Percentiles rank a stretch among this genome's conserved stretches.
Conservation (phyloP, 2,888 invertebrate species). For the Agonopterix heracliana region DNA sequence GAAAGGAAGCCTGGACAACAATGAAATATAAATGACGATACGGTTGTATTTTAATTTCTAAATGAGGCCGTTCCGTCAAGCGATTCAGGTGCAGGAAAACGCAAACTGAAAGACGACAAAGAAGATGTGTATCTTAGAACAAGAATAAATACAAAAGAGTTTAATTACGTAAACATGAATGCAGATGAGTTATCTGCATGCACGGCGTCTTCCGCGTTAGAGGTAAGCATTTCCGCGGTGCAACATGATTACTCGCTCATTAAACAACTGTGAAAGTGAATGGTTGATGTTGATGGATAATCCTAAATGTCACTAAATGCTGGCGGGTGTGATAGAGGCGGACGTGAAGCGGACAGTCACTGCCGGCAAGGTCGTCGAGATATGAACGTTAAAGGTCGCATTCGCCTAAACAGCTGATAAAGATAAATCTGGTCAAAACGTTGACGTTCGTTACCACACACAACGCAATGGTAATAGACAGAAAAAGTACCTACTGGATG, state of each 20-base stretch:
- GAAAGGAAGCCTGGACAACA: constrained; percentile 30
- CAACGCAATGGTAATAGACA: constrained; percentile 21
- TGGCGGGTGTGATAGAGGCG: constrained; percentile 35
- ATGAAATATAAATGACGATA: constrained; percentile 21
- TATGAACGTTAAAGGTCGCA: constrained; percentile 45
- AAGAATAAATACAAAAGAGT: constrained; percentile 4
- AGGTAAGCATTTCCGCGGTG: constrained; percentile 37
- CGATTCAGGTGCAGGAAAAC: constrained; percentile 16
- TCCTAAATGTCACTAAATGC: constrained; percentile 26
- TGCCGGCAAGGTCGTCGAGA: constrained; percentile 47
- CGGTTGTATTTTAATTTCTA: constrained; percentile 21
- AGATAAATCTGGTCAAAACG: too few species aligned
- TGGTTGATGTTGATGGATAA: background rate
- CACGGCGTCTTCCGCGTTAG: constrained; percentile 33
- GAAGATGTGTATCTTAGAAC: constrained; percentile 3
- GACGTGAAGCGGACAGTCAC: constrained; percentile 47
- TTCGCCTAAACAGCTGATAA: too few species aligned
- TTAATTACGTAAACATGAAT: constrained; percentile 10
- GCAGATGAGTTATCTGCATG: constrained; percentile 7
- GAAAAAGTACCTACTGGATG: constrained; percentile 10
- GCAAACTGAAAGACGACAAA: constrained; percentile 1
- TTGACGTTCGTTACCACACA: too few species aligned
- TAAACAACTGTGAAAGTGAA: constrained; percentile 34
- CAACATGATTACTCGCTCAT: constrained; percentile 21
- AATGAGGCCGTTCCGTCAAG: constrained; percentile 19